These are phyloP conservation scores for Sylvicapra grimmia DNA, from an alignment of 2,113 vertebrate species.

Conservation along the genomic window DNA sequence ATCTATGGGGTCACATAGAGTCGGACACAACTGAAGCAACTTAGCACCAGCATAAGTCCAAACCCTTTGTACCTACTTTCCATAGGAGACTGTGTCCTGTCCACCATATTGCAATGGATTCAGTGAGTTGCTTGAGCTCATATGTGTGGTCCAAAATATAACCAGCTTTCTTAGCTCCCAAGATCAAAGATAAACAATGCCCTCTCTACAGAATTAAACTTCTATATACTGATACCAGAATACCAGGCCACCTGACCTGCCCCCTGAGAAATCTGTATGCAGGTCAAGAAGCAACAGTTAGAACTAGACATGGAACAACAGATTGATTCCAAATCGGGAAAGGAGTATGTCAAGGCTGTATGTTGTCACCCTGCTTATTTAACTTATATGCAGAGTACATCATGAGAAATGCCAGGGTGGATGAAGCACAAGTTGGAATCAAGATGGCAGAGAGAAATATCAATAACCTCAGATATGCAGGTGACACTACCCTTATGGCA, in stretches of 20 bases:
- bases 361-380: background rate
- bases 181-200: background rate
- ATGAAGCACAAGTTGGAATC: background rate
- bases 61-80: background rate
- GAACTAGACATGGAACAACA: background rate
- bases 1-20: no score
- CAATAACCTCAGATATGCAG: background rate
- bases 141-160: background rate
- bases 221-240: background rate
- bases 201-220: background rate
- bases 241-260: background rate
- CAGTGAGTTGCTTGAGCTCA: background rate
- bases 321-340: background rate
- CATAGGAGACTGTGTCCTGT: background rate
- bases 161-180: background rate
- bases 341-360: background rate
- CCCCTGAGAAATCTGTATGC: background rate
- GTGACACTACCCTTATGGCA: background rate
- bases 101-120: background rate
- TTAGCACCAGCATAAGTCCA: no score
- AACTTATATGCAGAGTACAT: background rate
- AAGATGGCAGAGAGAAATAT: background rate
- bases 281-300: background rate
- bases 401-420: background rate
- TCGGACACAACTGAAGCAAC: no score